A percentile compares a stretch with the other conserved stretches of the same genome.
Conservation (phyloP, 2,888 invertebrate genomes). For the Tanypteryx hageni region DNA sequence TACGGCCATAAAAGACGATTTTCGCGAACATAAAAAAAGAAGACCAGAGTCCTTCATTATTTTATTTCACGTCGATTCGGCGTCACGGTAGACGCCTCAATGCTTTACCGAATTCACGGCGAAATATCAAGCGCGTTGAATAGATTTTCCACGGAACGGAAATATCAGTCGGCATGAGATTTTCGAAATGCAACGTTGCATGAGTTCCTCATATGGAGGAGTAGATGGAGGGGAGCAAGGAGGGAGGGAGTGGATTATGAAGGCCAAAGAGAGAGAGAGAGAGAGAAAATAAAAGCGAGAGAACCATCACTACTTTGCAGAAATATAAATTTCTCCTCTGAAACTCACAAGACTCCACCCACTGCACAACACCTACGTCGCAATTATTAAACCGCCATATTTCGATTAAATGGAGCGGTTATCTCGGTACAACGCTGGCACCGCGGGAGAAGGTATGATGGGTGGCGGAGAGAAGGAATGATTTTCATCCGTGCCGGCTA, state of each 20-base stretch:
- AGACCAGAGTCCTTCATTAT: not conserved
- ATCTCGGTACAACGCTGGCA: conserved; percentile 4
- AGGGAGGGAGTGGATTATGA: not conserved
- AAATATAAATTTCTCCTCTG: not conserved
- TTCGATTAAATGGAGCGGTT: conserved; percentile 12
- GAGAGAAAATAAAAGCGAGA: not conserved
- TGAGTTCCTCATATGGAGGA: not conserved
- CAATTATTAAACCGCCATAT: conserved; percentile 4
- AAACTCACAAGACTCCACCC: not conserved
- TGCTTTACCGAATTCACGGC: not conserved
- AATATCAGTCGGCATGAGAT: not conserved
- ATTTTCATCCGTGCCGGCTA: conserved; percentile 4
- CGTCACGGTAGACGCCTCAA: not conserved
- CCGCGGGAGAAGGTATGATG: not conserved
- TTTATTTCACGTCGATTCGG: not conserved
- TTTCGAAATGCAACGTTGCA: conserved; percentile 19
- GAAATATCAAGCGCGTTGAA: conserved; percentile 21
- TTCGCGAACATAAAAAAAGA: not conserved
- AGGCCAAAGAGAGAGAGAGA: not conserved
- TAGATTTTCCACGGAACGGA: not conserved
- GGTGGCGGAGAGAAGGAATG: not conserved
- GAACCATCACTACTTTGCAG: not conserved
- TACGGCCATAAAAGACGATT: not conserved
- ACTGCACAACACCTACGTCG: not conserved
- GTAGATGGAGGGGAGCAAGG: not conserved